phyloP scores from a whole-genome alignment of 2,888 invertebrate genomes.

The Heteropelma amictum region DNA sequence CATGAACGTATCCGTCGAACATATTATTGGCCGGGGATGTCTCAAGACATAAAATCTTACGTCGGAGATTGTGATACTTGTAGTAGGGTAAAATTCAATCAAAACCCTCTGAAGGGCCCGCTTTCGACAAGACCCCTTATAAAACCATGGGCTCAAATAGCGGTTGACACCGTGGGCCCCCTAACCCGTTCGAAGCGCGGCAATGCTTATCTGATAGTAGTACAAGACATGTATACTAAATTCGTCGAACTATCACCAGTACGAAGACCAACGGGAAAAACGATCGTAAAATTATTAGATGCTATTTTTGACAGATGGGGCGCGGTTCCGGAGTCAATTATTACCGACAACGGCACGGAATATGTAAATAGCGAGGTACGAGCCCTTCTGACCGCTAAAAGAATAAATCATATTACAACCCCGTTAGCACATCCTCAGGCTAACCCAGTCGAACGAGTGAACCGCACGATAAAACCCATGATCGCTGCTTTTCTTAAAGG shows the following conservation, averaged over 20 bases:
- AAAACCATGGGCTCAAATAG: conserved; percentile 40
- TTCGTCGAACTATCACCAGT: conserved; percentile 38
- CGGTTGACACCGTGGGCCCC: conserved; percentile 35
- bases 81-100: conserved; percentile 37
- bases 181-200: conserved; percentile 30
- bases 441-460: too few relatives aligned
- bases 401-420: too few relatives aligned
- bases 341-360: too few relatives aligned
- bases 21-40: too few relatives aligned
- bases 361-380: too few relatives aligned
- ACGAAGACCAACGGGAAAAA: conserved; percentile 14
- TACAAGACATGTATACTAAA: conserved; percentile 43
- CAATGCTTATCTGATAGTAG: conserved; percentile 30
- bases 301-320: conserved; percentile 37
- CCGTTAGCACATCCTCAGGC: too few relatives aligned
- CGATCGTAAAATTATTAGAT: conserved; percentile 9
- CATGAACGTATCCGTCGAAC: too few relatives aligned
- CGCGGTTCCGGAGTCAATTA: conserved; percentile 5
- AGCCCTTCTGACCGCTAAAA: too few relatives aligned
- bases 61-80: conserved; percentile 41
- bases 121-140: conserved; percentile 15
- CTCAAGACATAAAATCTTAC: conserved; percentile 15
- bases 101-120: conserved; percentile 12
- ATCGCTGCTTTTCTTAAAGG: too few relatives aligned
- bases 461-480: too few relatives aligned